Conservation (phyloP, 2,888 invertebrate species). For the Andrena fulva region DNA sequence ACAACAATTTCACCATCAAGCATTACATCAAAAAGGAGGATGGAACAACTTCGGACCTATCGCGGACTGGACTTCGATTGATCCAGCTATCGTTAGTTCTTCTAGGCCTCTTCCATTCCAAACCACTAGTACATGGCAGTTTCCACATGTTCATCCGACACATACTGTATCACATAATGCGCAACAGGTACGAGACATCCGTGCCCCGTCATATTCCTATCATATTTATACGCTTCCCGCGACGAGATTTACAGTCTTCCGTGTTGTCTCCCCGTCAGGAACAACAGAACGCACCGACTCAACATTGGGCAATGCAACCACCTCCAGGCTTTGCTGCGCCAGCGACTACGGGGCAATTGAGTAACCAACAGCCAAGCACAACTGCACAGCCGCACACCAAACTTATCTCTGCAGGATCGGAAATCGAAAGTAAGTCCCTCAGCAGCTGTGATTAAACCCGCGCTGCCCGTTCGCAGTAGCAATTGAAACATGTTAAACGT, state of each 20-base stretch:
- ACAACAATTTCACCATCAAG: constrained; percentile 84
- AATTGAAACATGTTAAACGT: constrained; percentile 35
- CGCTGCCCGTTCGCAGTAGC: not conserved
- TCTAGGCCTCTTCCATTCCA: constrained; percentile 86
- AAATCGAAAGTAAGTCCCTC: constrained; percentile 82
- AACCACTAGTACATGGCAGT: constrained; percentile 83
- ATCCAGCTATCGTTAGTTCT: constrained; percentile 95
- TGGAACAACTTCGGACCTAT: constrained; percentile 85
- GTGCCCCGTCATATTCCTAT: no score
- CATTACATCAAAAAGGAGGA: constrained; percentile 81
- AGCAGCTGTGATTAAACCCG: constrained; percentile 13
- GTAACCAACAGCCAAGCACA: constrained; percentile 81
- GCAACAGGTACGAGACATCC: constrained; percentile 79
- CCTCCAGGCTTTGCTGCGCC: constrained; percentile 83
- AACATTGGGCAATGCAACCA: constrained; percentile 84
- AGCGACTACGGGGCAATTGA: constrained; percentile 79
- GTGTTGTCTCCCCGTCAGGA: constrained; percentile 70
- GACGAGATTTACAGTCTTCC: not conserved
- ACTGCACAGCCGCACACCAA: constrained; percentile 84
- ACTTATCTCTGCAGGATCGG: constrained; percentile 83
- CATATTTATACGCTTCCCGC: not conserved
- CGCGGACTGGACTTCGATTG: constrained; percentile 95
- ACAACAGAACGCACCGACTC: constrained; percentile 80
- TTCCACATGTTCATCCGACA: constrained; percentile 81
- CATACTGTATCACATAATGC: constrained; percentile 82